These are phyloP conservation scores for Apodemia mormo DNA, from an alignment of 2,888 invertebrate species.

Conservation along the genomic window DNA sequence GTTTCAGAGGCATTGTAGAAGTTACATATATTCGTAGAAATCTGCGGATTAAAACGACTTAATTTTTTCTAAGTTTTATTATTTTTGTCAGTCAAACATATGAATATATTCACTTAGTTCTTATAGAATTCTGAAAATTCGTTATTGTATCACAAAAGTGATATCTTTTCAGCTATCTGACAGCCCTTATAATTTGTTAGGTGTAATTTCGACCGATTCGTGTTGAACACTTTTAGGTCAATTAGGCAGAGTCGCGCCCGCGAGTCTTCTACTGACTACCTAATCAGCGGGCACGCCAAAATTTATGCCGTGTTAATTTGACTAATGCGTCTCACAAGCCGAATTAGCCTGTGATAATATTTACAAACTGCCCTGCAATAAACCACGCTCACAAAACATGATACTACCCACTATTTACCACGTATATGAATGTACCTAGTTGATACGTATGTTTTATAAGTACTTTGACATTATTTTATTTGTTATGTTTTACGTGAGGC, in stretches of 20 bases:
- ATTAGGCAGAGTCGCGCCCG: slow-evolving; percentile 78
- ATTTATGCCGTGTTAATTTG: slow-evolving; percentile 81
- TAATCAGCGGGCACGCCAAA: slow-evolving; percentile 77
- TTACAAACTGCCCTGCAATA: slow-evolving; percentile 52
- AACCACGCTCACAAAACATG: slow-evolving; percentile 20
- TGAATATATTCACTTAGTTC: too few species aligned
- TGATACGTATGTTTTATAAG: too few species aligned
- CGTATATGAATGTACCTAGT: not conserved
- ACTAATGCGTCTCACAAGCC: slow-evolving; percentile 74
- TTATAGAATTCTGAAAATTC: too few species aligned
- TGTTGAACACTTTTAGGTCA: slow-evolving; percentile 81
- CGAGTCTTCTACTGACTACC: slow-evolving; percentile 49
- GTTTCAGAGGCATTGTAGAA: too few species aligned
- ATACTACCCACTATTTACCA: not conserved
- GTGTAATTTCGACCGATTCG: slow-evolving; percentile 76
- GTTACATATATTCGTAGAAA: too few species aligned
- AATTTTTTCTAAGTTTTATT: too few species aligned
- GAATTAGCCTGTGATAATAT: slow-evolving; percentile 62
- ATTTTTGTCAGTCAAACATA: too few species aligned
- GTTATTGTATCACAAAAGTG: not conserved
- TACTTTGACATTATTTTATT: too few species aligned
- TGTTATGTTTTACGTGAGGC: too few species aligned
- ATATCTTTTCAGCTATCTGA: slow-evolving; percentile 27
- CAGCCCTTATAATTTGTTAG: slow-evolving; percentile 67
- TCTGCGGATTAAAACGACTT: too few species aligned